Percentiles rank a stretch among this genome's conserved stretches.
phyloP scores from a whole-genome alignment of 2,888 invertebrate species.

The Andrena camellia region DNA sequence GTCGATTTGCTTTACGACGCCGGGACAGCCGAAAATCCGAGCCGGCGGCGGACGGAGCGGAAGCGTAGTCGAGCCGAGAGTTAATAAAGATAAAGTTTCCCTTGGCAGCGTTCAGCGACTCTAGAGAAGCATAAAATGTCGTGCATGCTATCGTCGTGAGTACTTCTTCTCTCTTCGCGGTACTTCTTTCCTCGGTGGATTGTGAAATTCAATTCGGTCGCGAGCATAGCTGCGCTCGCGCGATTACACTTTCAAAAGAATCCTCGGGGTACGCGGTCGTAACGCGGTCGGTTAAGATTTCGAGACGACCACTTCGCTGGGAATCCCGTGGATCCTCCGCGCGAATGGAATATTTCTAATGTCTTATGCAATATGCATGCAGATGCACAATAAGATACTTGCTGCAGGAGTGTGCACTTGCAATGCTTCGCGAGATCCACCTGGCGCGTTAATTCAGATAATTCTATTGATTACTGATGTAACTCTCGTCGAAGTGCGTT shows the following conservation, averaged over 20 bases:
- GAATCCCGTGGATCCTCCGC: constrained; percentile 6
- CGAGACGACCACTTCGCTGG: not conserved
- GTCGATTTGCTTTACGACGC: not conserved
- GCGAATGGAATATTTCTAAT: constrained; percentile 18
- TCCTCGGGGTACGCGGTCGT: not conserved
- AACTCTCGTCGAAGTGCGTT: too few relatives aligned
- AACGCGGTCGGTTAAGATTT: constrained; percentile 26
- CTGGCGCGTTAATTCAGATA: too few relatives aligned
- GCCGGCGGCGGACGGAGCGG: not conserved
- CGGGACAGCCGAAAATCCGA: constrained; percentile 10
- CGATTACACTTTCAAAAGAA: constrained; percentile 40
- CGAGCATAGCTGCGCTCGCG: constrained; percentile 13
- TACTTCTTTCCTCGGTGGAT: constrained; percentile 27
- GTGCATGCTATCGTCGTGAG: constrained; percentile 32
- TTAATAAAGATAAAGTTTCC: constrained; percentile 44
- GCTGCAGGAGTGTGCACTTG: too few relatives aligned
- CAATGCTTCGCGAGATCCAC: too few relatives aligned
- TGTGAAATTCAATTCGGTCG: constrained; percentile 34
- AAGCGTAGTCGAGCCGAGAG: constrained; percentile 1
- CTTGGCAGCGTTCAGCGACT: constrained; percentile 42
- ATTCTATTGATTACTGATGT: too few relatives aligned
- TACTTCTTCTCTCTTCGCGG: constrained; percentile 11
- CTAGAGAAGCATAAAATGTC: constrained; percentile 18
- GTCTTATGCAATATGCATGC: too few relatives aligned
- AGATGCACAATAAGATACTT: too few relatives aligned